Evolutionary conservation across 2,888 invertebrate genomes (phyloP), one percentile per base, ranked within the genome.

Genomic region (Neoascia interrupta): DNA sequence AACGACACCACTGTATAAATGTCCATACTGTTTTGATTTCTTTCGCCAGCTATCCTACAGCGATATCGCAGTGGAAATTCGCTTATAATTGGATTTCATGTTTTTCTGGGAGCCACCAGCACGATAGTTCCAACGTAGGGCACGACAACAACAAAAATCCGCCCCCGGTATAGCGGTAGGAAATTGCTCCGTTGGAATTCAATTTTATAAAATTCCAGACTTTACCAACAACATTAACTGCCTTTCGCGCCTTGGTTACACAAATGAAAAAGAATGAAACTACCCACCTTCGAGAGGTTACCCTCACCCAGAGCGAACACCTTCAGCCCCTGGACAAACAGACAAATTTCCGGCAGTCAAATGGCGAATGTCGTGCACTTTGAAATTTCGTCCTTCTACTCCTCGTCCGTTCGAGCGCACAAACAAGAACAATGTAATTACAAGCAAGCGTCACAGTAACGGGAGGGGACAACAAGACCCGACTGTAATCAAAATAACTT

Each of bases 21-120:
- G n/a, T n/a, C 18, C 3, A 5, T 16, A 49, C 23, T 6, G 23
- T 11, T 53, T 37, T 5, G 21, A 39, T 54, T 31, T 45, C 68
- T 41, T 53, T 61, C 28, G 49, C 23, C 28, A 16, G 18, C 54
- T 61, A 21, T 63, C 74, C 63, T 63, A 18, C 21, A 58, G 68
- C 63, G 58, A 63, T 69, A 69, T 64, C n/a, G 26, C 49, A 41
- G 51, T 41, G 76, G 63, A 81, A 76, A 73, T 81, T 76, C 60
- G 68, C 53, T 63, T 68, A 72, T 81, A 81, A 81, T 81, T 81
- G 76, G 76, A 81, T 81, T 81, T 72, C 56, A 64, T 76, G 81
- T 81, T 49, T 49, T 73, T 64, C 66, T 34, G 16, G 39, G 49
- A 28, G 21, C 58, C 21, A 10, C 19, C 58, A 66, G 23, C 58